Conservation (phyloP, 2,113 vertebrate species). For the Tursiops truncatus region DNA sequence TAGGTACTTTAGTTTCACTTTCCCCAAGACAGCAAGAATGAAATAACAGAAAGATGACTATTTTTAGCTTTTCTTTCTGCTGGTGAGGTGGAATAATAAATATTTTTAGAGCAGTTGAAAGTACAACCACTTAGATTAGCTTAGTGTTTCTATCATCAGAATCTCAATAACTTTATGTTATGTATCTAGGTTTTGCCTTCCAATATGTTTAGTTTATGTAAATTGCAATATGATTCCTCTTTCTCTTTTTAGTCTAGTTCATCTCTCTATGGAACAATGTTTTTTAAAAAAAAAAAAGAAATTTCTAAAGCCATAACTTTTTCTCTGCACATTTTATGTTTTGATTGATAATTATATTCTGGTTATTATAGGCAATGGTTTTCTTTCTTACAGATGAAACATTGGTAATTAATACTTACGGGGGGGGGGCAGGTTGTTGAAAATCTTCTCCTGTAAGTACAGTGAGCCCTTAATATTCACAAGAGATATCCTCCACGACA, state of each 20-base stretch:
- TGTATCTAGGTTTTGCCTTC: slow-evolving; percentile 54
- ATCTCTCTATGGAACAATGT: slow-evolving; percentile 3
- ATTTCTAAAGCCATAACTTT: slow-evolving; percentile 29
- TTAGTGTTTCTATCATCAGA: slow-evolving; percentile 64
- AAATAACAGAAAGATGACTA: slow-evolving; percentile 67
- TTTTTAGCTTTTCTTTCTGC: slow-evolving; percentile 73
- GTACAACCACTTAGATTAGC: slow-evolving; percentile 62
- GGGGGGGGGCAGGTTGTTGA: background rate
- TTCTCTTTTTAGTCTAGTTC: slow-evolving; percentile 38
- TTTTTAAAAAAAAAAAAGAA: background rate
- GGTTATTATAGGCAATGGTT: background rate
- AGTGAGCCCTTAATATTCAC: background rate
- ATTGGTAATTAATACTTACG: background rate
- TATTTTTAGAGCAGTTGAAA: slow-evolving; percentile 78
- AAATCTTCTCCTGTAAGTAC: background rate
- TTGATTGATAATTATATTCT: slow-evolving; percentile 10
- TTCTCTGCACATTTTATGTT: slow-evolving; percentile 2
- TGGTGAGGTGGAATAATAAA: slow-evolving; percentile 64
- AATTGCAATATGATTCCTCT: background rate
- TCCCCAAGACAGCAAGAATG: slow-evolving; percentile 55
- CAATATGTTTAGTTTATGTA: slow-evolving; percentile 45
- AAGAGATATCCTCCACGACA: background rate
- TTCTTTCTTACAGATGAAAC: slow-evolving; percentile 40
- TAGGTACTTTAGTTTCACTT: slow-evolving; percentile 55
- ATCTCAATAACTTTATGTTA: slow-evolving; percentile 63